phyloP scores from a whole-genome alignment of 2,888 invertebrate species.

The Alentia gelatinosa region DNA sequence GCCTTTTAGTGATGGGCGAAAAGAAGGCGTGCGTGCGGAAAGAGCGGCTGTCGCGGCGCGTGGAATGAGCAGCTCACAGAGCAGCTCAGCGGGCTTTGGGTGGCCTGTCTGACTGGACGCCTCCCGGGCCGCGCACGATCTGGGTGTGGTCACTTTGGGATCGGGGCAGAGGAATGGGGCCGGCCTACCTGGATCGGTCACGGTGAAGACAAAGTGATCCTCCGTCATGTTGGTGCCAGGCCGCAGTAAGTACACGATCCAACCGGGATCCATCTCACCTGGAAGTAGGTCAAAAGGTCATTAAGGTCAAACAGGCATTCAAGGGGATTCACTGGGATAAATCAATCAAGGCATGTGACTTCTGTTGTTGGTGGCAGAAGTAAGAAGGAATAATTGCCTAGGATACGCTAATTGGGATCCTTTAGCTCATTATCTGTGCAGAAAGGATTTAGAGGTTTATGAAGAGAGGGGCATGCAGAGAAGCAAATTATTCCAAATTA shows the following conservation, averaged over 20 bases:
- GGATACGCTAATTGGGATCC: not conserved
- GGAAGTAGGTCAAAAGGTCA: constrained; percentile 63
- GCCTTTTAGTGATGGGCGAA: not conserved
- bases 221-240: constrained; percentile 73
- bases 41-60: not conserved
- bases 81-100: not conserved
- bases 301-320: not conserved
- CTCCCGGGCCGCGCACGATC: not conserved
- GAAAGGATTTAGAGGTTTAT: too few species aligned
- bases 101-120: not conserved
- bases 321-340: not conserved
- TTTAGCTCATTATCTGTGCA: too few species aligned
- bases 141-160: not conserved
- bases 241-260: constrained; percentile 75
- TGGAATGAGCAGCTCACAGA: not conserved
- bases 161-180: not conserved
- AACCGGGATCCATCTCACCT: constrained; percentile 76
- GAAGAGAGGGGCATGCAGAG: too few species aligned
- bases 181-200: constrained; percentile 78
- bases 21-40: not conserved
- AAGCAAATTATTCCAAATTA: too few species aligned
- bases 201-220: constrained; percentile 78
- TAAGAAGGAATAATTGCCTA: not conserved
- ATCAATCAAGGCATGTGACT: not conserved
- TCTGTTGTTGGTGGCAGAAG: not conserved